A percentile compares a stretch with the other conserved stretches of the same genome.
These are phyloP conservation scores for Pachydiplax longipennis DNA, from an alignment of 2,888 invertebrate genomes.

Conservation along the genomic window DNA sequence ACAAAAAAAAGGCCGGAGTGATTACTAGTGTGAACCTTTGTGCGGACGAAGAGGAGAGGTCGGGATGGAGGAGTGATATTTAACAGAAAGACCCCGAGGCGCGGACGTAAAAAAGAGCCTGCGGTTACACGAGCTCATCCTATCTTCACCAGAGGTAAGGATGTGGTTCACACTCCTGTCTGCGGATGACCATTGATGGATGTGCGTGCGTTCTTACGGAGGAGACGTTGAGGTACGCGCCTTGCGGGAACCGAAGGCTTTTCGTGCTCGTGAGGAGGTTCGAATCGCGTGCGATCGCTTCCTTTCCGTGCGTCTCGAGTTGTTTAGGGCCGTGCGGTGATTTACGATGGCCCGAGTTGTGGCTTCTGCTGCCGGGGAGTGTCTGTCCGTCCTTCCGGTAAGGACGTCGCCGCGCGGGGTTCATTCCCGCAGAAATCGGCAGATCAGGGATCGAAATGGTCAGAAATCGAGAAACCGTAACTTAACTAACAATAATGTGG, in stretches of 20 bases:
- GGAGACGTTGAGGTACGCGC: not conserved
- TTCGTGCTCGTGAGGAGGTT: not conserved
- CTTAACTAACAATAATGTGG: too few species aligned
- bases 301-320: not conserved
- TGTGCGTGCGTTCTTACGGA: not conserved
- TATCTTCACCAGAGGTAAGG: not conserved
- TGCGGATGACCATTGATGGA: not conserved
- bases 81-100: not conserved
- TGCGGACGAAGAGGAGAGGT: not conserved
- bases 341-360: conserved; percentile 31
- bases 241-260: not conserved
- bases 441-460: too few species aligned
- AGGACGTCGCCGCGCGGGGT: not conserved
- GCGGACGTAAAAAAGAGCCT: not conserved
- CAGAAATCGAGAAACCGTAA: too few species aligned
- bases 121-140: not conserved
- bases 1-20: not conserved
- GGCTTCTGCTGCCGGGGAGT: not conserved
- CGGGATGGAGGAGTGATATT: not conserved
- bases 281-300: not conserved
- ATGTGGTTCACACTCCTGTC: not conserved
- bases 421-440: not conserved
- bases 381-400: not conserved
- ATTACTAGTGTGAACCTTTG: not conserved
- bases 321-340: conserved; percentile 3